A percentile compares a stretch with the other conserved stretches of the same genome.
phyloP scores from a whole-genome alignment of 2,113 vertebrate species.

The Hippocampus mohnikei region DNA sequence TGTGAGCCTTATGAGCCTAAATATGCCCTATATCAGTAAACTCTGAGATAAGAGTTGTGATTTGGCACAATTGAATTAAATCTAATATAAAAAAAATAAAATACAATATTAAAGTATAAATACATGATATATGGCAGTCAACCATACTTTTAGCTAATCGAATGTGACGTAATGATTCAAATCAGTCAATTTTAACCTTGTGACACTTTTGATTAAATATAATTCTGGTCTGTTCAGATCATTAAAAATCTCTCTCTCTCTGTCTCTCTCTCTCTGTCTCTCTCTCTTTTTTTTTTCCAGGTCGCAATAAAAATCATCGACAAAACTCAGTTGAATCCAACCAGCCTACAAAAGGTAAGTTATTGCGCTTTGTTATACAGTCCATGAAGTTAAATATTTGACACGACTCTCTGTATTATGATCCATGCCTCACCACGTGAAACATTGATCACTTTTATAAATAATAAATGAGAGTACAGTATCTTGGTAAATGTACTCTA shows the following conservation, averaged over 20 bases:
- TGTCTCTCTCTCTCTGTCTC: neutral
- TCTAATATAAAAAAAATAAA: no score
- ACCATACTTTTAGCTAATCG: neutral
- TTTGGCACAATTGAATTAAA: no score
- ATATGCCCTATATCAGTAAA: no score
- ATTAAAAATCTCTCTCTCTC: neutral
- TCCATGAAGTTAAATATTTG: neutral
- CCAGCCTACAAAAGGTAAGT: constrained; percentile 77
- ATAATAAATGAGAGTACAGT: neutral
- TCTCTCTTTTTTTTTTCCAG: constrained; percentile 47
- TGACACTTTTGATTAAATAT: neutral
- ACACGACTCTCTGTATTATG: no score
- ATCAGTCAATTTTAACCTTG: neutral
- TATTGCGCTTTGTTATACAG: neutral
- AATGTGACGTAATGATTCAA: neutral
- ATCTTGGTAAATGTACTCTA: no score
- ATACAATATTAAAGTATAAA: no score
- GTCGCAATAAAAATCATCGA: constrained; percentile 81
- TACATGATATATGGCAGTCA: no score
- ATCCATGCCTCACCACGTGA: no score
- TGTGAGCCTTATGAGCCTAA: no score
- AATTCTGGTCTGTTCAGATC: constrained; percentile 7
- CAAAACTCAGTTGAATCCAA: constrained; percentile 79
- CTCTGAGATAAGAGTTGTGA: no score
- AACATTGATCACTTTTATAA: no score